Conservation (phyloP, 2,113 vertebrate genomes). For the Heterotilapia buettikoferi region DNA sequence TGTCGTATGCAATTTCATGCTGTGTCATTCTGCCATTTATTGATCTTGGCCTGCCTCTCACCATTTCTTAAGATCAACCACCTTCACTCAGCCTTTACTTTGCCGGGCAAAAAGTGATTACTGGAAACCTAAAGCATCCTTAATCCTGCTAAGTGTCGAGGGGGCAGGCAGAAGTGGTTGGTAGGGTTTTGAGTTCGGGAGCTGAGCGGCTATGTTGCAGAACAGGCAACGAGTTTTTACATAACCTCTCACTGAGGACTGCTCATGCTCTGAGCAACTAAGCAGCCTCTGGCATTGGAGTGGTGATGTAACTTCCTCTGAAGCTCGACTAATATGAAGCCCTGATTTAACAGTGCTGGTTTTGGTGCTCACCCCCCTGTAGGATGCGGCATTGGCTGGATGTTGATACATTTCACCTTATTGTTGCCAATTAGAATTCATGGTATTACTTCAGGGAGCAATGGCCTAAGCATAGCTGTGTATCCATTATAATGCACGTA, state of each 20-base stretch:
- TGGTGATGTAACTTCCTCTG: constrained; percentile 68
- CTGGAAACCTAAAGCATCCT: constrained; percentile 45
- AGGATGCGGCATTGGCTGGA: constrained; percentile 18
- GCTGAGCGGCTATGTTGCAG: constrained; percentile 51
- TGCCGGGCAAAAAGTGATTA: constrained; percentile 38
- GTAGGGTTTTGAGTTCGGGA: constrained; percentile 40
- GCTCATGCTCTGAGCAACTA: constrained; percentile 59
- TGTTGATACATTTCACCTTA: constrained; percentile 35
- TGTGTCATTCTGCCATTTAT: constrained; percentile 51
- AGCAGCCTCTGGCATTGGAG: constrained; percentile 52
- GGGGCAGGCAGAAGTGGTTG: constrained; percentile 37
- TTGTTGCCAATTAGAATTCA: constrained; percentile 49
- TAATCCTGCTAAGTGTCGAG: constrained; percentile 45
- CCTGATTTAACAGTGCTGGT: constrained; percentile 52
- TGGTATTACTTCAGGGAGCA: constrained; percentile 34
- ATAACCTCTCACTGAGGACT: constrained; percentile 66
- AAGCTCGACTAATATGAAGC: constrained; percentile 63
- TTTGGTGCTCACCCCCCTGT: constrained; percentile 45
- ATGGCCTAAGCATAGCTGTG: constrained; percentile 41
- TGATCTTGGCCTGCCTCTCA: constrained; percentile 26
- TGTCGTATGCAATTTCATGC: constrained; percentile 55
- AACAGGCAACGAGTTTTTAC: constrained; percentile 63
- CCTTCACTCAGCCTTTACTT: constrained; percentile 41
- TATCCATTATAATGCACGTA: constrained; percentile 41
- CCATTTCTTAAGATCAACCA: constrained; percentile 32